A percentile compares a stretch with the other conserved stretches of the same genome.
Evolutionary conservation across 1,140 invertebrate genomes (phyloP).

Genomic region (Formica exsecta): DNA sequence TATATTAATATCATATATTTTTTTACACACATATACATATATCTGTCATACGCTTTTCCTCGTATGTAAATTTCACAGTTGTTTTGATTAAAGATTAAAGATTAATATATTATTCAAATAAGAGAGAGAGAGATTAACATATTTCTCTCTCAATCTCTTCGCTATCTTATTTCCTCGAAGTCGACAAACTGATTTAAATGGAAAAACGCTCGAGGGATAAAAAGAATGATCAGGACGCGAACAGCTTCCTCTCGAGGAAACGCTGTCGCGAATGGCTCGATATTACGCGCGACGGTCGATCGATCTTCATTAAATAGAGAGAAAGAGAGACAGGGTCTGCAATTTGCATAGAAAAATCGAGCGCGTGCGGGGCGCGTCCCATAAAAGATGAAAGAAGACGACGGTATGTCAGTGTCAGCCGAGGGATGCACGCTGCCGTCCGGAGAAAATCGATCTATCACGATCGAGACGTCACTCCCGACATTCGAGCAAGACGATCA

Average conservation of each 20-base stretch:
- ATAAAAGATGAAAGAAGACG: constrained; percentile 59
- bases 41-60: not conserved
- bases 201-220: constrained; percentile 12
- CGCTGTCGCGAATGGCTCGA: not conserved
- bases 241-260: constrained; percentile 46
- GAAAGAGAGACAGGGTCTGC: constrained; percentile 1
- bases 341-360: constrained; percentile 66
- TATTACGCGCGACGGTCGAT: constrained; percentile 39
- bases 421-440: not conserved
- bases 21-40: not conserved
- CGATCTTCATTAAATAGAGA: constrained; percentile 68
- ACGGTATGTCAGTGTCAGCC: constrained; percentile 57
- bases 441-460: constrained; percentile 47
- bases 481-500: constrained; percentile 33
- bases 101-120: not conserved
- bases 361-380: not conserved
- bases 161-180: not conserved
- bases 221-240: constrained; percentile 2
- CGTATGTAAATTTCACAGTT: not conserved
- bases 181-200: constrained; percentile 29
- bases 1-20: not conserved
- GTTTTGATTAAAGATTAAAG: not conserved
- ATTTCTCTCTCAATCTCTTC: not conserved
- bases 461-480: constrained; percentile 56
- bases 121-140: not conserved